Evolutionary conservation across 2,888 invertebrate species (phyloP).

Genomic region (Caenorhabditis sulstoni): DNA sequence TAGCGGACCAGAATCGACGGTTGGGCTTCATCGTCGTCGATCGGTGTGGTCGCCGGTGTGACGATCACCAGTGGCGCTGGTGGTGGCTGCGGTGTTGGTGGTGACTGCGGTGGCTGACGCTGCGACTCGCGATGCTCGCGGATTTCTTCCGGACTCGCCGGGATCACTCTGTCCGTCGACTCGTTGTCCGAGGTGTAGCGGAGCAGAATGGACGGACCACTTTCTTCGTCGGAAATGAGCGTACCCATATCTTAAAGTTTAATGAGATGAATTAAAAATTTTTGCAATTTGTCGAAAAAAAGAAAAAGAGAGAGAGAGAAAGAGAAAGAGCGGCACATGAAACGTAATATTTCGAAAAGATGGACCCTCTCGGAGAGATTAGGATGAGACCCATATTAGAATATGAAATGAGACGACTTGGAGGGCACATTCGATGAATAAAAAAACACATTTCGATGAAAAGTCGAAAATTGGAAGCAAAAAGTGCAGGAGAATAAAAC

Average conservation of each 20-base stretch:
- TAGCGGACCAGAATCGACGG: constrained; percentile 33
- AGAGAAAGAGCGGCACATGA: neutral
- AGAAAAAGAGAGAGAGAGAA: neutral
- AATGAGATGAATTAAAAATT: neutral
- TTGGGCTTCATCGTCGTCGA: constrained; percentile 12
- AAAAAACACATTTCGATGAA: too few relatives aligned
- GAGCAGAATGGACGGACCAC: constrained; percentile 21
- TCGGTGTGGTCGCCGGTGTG: constrained; percentile 6
- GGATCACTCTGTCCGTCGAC: constrained; percentile 27
- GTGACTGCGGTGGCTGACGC: constrained; percentile 1
- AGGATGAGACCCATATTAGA: constrained; percentile 37
- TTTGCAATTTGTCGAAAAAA: neutral
- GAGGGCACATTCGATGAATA: constrained; percentile 20
- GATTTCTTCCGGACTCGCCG: constrained; percentile 24
- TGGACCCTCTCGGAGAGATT: constrained; percentile 13
- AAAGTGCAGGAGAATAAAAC: neutral
- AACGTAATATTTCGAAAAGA: constrained; percentile 34
- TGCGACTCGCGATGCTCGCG: constrained; percentile 24
- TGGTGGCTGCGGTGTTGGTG: constrained; percentile 17
- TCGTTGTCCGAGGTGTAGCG: constrained; percentile 49
- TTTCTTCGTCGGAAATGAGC: constrained; percentile 18
- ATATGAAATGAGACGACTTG: constrained; percentile 39
- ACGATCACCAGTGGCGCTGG: constrained; percentile 27
- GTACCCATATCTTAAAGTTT: constrained; percentile 15
- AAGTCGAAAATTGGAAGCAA: constrained; percentile 3